Evolutionary conservation across 1,140 invertebrate genomes (phyloP).

Genomic region (Zaprionus lachaisei): DNA sequence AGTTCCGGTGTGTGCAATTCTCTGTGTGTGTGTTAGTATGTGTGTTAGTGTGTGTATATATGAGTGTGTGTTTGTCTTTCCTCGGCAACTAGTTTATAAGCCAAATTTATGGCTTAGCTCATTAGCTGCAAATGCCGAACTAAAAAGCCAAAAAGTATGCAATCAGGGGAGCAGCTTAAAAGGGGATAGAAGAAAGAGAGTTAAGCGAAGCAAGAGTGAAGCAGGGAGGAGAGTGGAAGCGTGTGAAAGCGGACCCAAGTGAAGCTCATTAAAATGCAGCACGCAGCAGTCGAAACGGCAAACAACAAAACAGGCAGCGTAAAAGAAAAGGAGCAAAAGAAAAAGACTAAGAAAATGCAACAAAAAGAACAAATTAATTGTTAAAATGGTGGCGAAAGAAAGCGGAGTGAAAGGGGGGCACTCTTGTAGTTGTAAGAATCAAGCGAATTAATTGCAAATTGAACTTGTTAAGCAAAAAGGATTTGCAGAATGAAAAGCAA

Average conservation of each 20-base stretch:
- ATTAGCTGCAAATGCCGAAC: constrained; percentile 67
- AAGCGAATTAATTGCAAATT: constrained; percentile 11
- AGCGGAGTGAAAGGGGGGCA: neutral
- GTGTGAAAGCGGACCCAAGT: neutral
- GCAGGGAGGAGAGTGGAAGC: neutral
- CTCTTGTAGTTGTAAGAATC: neutral
- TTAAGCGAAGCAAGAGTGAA: too few species aligned
- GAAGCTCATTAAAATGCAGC: constrained; percentile 4
- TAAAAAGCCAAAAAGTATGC: constrained; percentile 31
- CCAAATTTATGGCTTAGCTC: constrained; percentile 59
- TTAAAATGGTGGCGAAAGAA: neutral
- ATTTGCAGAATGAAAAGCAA: neutral
- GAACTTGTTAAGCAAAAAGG: neutral
- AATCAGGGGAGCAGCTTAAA: neutral
- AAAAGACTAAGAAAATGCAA: neutral
- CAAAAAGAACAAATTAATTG: neutral
- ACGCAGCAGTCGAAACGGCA: neutral
- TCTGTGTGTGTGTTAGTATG: constrained; percentile 12
- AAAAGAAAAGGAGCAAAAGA: neutral
- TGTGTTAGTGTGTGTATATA: constrained; percentile 5
- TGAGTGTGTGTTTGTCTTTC: constrained; percentile 28
- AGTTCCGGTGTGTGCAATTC: constrained; percentile 9
- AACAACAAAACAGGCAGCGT: neutral
- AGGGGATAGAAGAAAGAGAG: neutral
- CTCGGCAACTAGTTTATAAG: constrained; percentile 64